These are phyloP conservation scores for Capitella teleta DNA, from an alignment of 1,140 invertebrate genomes.

Conservation along the genomic window DNA sequence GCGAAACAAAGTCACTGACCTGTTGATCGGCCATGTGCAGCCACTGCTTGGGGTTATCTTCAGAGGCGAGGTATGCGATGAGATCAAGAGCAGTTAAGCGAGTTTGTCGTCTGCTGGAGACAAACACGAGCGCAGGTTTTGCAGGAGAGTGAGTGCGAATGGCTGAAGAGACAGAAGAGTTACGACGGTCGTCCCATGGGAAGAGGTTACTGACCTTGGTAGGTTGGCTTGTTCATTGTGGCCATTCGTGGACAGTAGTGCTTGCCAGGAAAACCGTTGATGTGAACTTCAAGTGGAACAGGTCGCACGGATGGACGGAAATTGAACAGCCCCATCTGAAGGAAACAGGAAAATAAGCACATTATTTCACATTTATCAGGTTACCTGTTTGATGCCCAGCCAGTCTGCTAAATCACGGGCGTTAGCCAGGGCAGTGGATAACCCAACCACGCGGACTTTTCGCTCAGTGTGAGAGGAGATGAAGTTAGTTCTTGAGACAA, in stretches of 20 bases:
- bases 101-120: conserved; percentile 94
- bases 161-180: conserved; percentile 43
- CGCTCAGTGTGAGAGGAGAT: conserved; percentile 72
- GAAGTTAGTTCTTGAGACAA: conserved; percentile 71
- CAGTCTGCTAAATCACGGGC: conserved; percentile 93
- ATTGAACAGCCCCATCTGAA: conserved; percentile 80
- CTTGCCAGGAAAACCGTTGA: conserved; percentile 83
- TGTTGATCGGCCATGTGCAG: conserved; percentile 74
- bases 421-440: conserved; percentile 96
- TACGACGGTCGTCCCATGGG: background rate
- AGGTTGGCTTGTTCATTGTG: conserved; percentile 98
- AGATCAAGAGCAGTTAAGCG: conserved; percentile 91
- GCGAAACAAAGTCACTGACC: no score
- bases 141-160: conserved; percentile 82
- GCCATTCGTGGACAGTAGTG: conserved; percentile 99
- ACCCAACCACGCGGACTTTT: conserved; percentile 73
- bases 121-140: conserved; percentile 88
- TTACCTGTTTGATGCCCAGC: conserved; percentile 68
- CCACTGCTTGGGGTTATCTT: conserved; percentile 91
- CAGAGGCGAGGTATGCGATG: conserved; percentile 81
- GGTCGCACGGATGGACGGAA: conserved; percentile 94
- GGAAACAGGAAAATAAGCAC: background rate
- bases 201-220: conserved; percentile 50
- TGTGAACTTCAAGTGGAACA: conserved; percentile 91
- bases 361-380: background rate